phyloP scores from a whole-genome alignment of 2,888 invertebrate genomes.

The Ennomos quercinarius region DNA sequence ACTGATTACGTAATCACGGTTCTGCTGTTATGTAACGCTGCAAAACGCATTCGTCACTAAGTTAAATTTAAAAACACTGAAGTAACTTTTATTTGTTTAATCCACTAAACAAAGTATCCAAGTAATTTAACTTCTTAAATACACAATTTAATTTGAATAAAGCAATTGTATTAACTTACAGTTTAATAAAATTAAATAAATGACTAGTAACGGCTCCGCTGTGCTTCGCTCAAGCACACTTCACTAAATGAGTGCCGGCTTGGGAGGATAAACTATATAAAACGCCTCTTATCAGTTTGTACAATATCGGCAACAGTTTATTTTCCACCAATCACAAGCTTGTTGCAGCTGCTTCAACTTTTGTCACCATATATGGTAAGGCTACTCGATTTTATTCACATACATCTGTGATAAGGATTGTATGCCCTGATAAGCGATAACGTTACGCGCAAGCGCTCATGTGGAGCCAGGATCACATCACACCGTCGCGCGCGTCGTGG shows the following conservation, averaged over 20 bases:
- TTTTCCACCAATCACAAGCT: constrained; percentile 88
- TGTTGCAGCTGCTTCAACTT: constrained; percentile 79
- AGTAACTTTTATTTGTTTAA: constrained; percentile 10
- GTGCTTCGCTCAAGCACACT: constrained; percentile 71
- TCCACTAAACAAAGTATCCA: constrained; percentile 4
- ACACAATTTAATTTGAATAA: constrained; percentile 35
- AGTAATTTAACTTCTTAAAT: constrained; percentile 12
- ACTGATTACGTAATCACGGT: constrained; percentile 21
- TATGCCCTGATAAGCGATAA: constrained; percentile 65
- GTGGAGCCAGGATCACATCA: constrained; percentile 36
- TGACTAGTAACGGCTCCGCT: constrained; percentile 71
- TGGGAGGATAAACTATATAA: constrained; percentile 84
- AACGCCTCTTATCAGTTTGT: constrained; percentile 81
- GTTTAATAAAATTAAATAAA: constrained; percentile 62
- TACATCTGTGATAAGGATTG: constrained; percentile 63
- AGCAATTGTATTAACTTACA: constrained; percentile 66
- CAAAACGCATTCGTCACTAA: constrained; percentile 13
- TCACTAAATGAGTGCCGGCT: constrained; percentile 73
- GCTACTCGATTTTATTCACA: constrained; percentile 63
- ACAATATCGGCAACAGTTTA: constrained; percentile 79
- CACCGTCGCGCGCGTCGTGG: constrained; percentile 7
- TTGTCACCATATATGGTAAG: constrained; percentile 93
- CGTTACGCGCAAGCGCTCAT: constrained; percentile 48
- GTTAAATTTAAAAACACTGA: constrained; percentile 19
- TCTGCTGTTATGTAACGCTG: constrained; percentile 20